Evolutionary conservation across 2,888 invertebrate genomes (phyloP).

Genomic region (Mactromeris polynyma): DNA sequence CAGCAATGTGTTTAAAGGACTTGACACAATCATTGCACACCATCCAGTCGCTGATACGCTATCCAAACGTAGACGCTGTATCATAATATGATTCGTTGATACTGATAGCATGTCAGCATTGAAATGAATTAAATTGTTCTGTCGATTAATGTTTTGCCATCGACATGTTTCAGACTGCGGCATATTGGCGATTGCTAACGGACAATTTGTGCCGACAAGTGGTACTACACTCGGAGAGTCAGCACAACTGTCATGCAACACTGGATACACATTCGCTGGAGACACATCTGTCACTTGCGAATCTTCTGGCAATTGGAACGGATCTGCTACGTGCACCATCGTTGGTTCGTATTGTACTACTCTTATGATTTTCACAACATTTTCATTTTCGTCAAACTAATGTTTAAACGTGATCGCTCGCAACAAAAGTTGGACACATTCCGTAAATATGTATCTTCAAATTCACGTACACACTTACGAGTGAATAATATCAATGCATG

Average conservation of each 20-base stretch:
- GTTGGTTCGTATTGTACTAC: conserved; percentile 13
- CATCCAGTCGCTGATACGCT: neutral
- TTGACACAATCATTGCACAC: no score
- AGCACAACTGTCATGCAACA: conserved; percentile 38
- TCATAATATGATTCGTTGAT: neutral
- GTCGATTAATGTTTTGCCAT: neutral
- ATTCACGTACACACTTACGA: no score
- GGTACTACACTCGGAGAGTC: conserved; percentile 39
- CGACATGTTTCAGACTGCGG: conserved; percentile 42
- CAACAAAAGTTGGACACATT: no score
- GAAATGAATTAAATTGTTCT: neutral
- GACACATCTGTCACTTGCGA: conserved; percentile 21
- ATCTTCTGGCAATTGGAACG: conserved; percentile 19
- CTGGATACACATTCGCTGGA: conserved; percentile 34
- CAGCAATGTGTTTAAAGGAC: no score
- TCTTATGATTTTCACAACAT: neutral
- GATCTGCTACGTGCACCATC: conserved; percentile 25
- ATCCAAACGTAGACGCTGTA: neutral
- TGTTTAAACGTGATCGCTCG: no score
- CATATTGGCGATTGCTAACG: neutral
- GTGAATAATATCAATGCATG: no score
- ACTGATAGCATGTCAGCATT: neutral
- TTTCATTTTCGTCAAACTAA: no score
- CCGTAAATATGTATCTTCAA: no score
- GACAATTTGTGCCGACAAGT: neutral